phyloP scores from a whole-genome alignment of 2,797 vertebrate species.

The Acanthopagrus latus region DNA sequence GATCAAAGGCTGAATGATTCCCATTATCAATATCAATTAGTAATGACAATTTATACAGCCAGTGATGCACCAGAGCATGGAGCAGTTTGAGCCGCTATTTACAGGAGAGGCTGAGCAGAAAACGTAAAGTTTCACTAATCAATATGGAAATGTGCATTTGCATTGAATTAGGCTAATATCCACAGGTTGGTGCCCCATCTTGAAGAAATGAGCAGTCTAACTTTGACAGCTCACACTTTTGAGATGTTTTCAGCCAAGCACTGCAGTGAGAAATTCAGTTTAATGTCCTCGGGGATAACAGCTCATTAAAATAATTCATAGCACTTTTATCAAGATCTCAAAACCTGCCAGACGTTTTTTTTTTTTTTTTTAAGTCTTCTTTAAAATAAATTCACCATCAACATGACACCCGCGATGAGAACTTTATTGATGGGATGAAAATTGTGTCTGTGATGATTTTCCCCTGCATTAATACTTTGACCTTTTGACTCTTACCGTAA shows the following conservation, averaged over 20 bases:
- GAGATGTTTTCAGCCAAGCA: conserved; percentile 25
- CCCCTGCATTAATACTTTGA: neutral
- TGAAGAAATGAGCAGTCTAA: conserved; percentile 10
- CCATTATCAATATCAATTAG: conserved; percentile 41
- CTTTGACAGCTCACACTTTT: conserved; percentile 36
- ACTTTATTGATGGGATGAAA: neutral
- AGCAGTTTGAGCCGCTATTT: conserved; percentile 7
- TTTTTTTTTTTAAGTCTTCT: conserved; percentile 20
- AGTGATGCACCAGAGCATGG: neutral
- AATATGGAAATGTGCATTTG: conserved; percentile 29
- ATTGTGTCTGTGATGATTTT: neutral
- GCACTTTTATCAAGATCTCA: conserved; percentile 37
- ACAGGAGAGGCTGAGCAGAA: conserved; percentile 24
- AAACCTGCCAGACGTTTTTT: conserved; percentile 16
- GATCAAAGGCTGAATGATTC: conserved; percentile 47
- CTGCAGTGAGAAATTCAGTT: conserved; percentile 20
- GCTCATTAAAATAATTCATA: conserved; percentile 52
- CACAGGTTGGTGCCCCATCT: conserved; percentile 9
- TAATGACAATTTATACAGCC: conserved; percentile 25
- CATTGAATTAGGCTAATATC: conserved; percentile 20
- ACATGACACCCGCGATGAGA: conserved; percentile 1
- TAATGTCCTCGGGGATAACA: conserved; percentile 29
- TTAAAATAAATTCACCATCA: conserved; percentile 17
- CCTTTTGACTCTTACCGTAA: neutral
- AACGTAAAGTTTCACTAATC: conserved; percentile 15